phyloP scores from a whole-genome alignment of 2,113 vertebrate species.

The Catagonus wagneri region DNA sequence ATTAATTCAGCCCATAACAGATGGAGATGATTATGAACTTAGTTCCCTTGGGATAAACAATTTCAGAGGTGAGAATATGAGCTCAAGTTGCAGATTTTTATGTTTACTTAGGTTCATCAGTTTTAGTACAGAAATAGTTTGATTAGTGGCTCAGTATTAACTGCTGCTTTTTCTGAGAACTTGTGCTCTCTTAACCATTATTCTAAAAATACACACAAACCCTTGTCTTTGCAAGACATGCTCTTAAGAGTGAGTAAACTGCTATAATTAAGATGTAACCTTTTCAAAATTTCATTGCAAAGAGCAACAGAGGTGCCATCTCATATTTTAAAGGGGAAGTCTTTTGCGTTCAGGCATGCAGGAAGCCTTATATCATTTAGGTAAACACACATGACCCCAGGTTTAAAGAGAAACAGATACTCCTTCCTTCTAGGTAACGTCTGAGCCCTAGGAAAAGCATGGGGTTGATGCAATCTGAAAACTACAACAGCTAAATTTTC shows the following conservation, averaged over 20 bases:
- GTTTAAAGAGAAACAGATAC: neutral
- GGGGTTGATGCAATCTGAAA: neutral
- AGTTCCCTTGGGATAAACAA: neutral
- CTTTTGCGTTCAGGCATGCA: neutral
- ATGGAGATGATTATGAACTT: neutral
- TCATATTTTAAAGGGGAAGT: neutral
- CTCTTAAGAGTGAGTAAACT: neutral
- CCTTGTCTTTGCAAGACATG: neutral
- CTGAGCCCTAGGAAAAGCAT: neutral
- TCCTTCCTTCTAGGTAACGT: neutral
- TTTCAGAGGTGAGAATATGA: neutral
- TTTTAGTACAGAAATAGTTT: neutral
- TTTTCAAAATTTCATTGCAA: slow-evolving; percentile 24
- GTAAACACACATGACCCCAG: neutral
- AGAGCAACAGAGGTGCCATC: slow-evolving; percentile 3
- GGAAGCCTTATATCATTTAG: neutral
- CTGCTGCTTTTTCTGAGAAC: neutral
- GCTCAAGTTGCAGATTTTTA: neutral
- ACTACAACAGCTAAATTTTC: neutral
- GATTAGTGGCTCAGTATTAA: neutral
- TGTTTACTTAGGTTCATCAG: neutral
- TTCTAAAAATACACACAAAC: neutral
- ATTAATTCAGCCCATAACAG: neutral
- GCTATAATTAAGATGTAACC: slow-evolving; percentile 19
- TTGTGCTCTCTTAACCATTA: neutral